Base-by-base conservation (phyloP, 1,140 invertebrate genomes). In the Oreohelix idahoensis region DNA sequence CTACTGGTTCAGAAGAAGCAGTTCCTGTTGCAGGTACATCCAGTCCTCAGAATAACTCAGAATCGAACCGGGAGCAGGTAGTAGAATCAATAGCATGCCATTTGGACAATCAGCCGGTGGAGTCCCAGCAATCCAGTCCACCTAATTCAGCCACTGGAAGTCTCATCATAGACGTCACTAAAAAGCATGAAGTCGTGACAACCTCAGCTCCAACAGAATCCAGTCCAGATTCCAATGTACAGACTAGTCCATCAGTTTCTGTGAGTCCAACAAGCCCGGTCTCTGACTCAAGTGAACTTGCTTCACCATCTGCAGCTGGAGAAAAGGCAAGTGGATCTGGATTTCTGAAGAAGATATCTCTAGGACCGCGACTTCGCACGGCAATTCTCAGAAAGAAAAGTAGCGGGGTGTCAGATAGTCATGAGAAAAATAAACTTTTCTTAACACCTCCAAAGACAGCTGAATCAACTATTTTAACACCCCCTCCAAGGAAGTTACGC, bases 371-470 rank as follows among this genome's bases (percentile, higher is more conserved):
- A 38, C 69, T 81, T 38, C 36, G 69, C 32, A 81, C 79, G 10
- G 79, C 79, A 0, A 81, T 81, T 39, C 69, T 81, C 20, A 45
- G 79, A n/a, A 76, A 82, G 71, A 81, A 71, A 53, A 81, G 79
- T 35, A 81, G 79, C 29, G 69, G 36, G 0, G 79, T 17, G 2
- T 70, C 79, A 1, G 79, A 79, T 58, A n/a, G 53, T 13, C 36
- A 36, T 2, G 79, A 81, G 26, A 38, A 51, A n/a, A 45, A 39
- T 11, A 63, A 32, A 42, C 10, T 73, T 11, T 49, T 53, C 20
- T 42, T 70, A 5, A 79, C 78, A 15, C 23, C 17, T 0, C 42
- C 79, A 20, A 71, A 49, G 63, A 36, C 13, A 15, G 69, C 49
- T 29, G 79, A 70, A 15, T 35, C 39, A 5, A 58, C 15, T 58